Evolutionary conservation across 2,888 invertebrate genomes (phyloP).

Genomic region (Digitonthophagus gazella): DNA sequence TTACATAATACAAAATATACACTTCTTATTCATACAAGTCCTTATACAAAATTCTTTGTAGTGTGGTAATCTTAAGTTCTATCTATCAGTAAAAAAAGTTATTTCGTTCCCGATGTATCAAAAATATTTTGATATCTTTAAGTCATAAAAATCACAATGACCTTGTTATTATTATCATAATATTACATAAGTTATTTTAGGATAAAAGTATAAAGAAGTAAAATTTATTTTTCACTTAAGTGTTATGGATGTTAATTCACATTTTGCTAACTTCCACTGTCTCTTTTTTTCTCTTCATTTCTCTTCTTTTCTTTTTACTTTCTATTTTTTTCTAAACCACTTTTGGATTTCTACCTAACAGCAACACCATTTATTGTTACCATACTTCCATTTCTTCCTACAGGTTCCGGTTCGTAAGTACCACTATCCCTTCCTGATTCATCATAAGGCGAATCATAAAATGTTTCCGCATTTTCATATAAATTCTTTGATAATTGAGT

Average conservation of each 20-base stretch:
- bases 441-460: constrained; percentile 75
- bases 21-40: constrained; percentile 14
- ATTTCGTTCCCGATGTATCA: not conserved
- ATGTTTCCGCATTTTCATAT: constrained; percentile 66
- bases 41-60: constrained; percentile 8
- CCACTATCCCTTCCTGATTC: constrained; percentile 60
- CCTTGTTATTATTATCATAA: not conserved
- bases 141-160: not conserved
- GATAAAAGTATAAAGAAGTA: not conserved
- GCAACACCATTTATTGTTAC: constrained; percentile 89
- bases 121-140: not conserved
- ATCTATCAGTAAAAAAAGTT: not conserved
- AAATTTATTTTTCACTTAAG: not conserved
- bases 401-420: constrained; percentile 66
- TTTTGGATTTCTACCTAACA: constrained; percentile 60
- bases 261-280: not conserved
- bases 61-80: constrained; percentile 6
- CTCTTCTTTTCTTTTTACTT: too few relatives aligned
- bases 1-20: constrained; percentile 22
- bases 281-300: not conserved
- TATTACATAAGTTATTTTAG: too few relatives aligned
- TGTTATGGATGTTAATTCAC: not conserved
- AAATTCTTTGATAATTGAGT: constrained; percentile 51
- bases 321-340: not conserved
- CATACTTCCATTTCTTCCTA: constrained; percentile 56